Evolutionary conservation across 1,140 invertebrate species (phyloP).

Genomic region (Uloborus diversus): DNA sequence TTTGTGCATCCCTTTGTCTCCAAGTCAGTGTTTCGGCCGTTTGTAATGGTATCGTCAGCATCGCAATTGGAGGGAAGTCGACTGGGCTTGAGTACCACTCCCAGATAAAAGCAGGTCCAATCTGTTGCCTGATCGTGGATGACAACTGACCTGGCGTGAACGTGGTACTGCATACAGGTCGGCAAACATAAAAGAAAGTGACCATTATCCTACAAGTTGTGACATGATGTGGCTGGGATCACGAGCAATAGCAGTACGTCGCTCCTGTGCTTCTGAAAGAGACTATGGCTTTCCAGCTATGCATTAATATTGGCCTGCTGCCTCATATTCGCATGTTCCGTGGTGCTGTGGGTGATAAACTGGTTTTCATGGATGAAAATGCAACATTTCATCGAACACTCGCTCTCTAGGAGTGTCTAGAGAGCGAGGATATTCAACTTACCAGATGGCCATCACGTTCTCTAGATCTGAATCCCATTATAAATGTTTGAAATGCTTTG

Average conservation of each 20-base stretch:
- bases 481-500: slow-evolving; percentile 1
- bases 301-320: background rate
- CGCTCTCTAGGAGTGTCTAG: background rate
- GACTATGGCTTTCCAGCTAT: background rate
- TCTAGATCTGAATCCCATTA: slow-evolving; percentile 61
- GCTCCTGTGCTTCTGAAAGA: background rate
- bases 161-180: background rate
- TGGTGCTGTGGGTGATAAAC: background rate
- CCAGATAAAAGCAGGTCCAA: background rate
- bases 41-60: background rate
- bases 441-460: background rate
- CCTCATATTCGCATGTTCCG: slow-evolving; percentile 4
- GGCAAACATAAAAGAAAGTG: too few species aligned
- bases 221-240: background rate
- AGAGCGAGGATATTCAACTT: background rate
- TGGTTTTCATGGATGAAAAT: background rate
- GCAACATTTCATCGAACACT: background rate
- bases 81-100: background rate
- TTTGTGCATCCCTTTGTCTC: background rate
- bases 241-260: background rate
- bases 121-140: background rate
- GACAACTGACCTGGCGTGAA: background rate
- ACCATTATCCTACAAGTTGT: background rate
- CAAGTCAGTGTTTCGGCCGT: background rate
- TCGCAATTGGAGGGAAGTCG: background rate